A percentile compares a stretch with the other conserved stretches of the same genome.
Conservation (phyloP, 2,888 invertebrate genomes). For the Pristionchus japonicus region DNA sequence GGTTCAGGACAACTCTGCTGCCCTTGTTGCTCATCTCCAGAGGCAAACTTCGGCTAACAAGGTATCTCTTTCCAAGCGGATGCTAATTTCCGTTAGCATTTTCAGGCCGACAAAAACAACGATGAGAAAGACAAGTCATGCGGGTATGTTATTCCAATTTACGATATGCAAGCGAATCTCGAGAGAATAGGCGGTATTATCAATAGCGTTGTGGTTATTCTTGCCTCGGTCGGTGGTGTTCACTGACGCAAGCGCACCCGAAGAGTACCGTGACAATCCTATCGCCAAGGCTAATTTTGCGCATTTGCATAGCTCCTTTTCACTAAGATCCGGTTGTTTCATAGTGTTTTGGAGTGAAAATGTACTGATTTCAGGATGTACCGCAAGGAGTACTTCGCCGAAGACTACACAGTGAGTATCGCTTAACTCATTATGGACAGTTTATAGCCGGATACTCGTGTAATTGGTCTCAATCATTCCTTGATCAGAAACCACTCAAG, state of each 20-base stretch:
- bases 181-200: neutral
- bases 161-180: neutral
- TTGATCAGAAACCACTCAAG: too few relatives aligned
- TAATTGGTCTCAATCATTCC: too few relatives aligned
- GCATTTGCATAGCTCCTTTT: too few relatives aligned
- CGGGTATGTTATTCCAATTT: conserved; percentile 24
- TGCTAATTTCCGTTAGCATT: neutral
- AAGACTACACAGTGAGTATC: neutral
- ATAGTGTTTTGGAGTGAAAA: too few relatives aligned
- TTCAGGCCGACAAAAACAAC: neutral
- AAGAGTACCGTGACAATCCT: too few relatives aligned
- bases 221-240: neutral
- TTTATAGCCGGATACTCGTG: too few relatives aligned
- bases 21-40: neutral
- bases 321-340: too few relatives aligned
- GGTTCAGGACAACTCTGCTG: neutral
- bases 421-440: too few relatives aligned
- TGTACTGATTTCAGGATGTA: conserved; percentile 1
- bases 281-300: too few relatives aligned
- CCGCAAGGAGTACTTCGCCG: neutral
- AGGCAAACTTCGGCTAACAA: neutral
- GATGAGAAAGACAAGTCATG: conserved; percentile 1
- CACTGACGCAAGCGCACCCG: too few relatives aligned
- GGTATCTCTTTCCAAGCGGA: neutral
- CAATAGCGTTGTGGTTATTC: neutral